Evolutionary conservation across 2,797 vertebrate genomes (phyloP).

Genomic region (Ciconia nigra): DNA sequence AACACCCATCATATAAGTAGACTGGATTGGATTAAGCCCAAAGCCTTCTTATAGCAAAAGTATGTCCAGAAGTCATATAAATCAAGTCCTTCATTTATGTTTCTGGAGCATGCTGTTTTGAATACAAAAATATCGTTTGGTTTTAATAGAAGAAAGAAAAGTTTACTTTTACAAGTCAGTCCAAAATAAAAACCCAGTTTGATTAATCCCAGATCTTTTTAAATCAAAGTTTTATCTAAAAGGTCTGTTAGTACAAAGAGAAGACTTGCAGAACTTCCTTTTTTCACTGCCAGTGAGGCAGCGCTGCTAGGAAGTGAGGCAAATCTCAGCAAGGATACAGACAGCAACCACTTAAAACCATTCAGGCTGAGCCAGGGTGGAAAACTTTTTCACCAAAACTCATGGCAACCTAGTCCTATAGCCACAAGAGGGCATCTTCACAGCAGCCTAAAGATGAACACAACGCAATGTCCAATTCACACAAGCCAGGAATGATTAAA

Average conservation of each 20-base stretch:
- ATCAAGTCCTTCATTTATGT: neutral
- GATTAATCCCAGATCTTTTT: conserved; percentile 27
- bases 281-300: neutral
- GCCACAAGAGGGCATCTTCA: conserved; percentile 27
- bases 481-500: neutral
- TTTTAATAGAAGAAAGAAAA: neutral
- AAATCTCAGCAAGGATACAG: neutral
- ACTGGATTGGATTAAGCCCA: neutral
- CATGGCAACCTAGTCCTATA: rapidly evolving
- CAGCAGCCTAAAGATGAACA: neutral
- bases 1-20: neutral
- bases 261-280: neutral
- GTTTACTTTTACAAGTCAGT: neutral
- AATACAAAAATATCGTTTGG: neutral
- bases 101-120: neutral
- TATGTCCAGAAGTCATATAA: neutral
- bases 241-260: neutral
- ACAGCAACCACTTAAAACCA: neutral
- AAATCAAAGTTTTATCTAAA: neutral
- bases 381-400: neutral
- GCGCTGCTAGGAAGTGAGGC: neutral
- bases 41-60: neutral
- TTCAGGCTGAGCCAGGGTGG: neutral
- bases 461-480: rapidly evolving
- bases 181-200: neutral